Percentiles rank a stretch among this genome's conserved stretches.
Conservation (phyloP, 23 tunicate species). For the Aplidium turbinatum region DNA sequence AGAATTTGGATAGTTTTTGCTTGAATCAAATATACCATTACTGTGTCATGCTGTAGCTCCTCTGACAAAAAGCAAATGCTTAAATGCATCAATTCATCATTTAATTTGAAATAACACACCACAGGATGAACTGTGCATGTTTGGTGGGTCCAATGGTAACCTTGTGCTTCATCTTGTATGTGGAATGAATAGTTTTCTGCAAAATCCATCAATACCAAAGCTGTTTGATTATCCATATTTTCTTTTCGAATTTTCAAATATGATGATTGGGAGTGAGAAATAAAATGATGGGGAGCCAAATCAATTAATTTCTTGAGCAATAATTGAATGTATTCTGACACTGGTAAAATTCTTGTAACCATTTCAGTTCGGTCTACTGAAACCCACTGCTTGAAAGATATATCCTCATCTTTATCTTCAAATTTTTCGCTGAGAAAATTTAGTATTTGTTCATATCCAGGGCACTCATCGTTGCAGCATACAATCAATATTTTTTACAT, state of each 20-base stretch:
- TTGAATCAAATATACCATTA: slow-evolving; percentile 30
- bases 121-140: slow-evolving; percentile 44
- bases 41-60: slow-evolving; percentile 32
- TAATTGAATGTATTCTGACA: slow-evolving; percentile 1
- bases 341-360: not conserved
- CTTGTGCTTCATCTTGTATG: slow-evolving; percentile 39
- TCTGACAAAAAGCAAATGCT: slow-evolving; percentile 39
- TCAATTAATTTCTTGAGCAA: slow-evolving; percentile 1
- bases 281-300: slow-evolving; percentile 18
- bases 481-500: not conserved
- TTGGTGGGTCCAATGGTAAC: slow-evolving; percentile 36
- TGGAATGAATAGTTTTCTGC: slow-evolving; percentile 28
- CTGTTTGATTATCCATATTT: slow-evolving; percentile 13
- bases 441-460: not conserved
- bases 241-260: slow-evolving; percentile 26
- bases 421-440: not conserved
- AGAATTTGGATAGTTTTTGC: not conserved
- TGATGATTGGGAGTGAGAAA: slow-evolving; percentile 17
- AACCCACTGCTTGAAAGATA: slow-evolving; percentile 27
- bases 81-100: slow-evolving; percentile 20
- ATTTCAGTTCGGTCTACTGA: slow-evolving; percentile 19
- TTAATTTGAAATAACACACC: slow-evolving; percentile 27
- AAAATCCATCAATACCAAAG: slow-evolving; percentile 24
- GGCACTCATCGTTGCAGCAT: slow-evolving; percentile 25
- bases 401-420: slow-evolving; percentile 1